Evolutionary conservation across 2,797 vertebrate species (phyloP).

Genomic region (Ctenopoma kingsleyae): DNA sequence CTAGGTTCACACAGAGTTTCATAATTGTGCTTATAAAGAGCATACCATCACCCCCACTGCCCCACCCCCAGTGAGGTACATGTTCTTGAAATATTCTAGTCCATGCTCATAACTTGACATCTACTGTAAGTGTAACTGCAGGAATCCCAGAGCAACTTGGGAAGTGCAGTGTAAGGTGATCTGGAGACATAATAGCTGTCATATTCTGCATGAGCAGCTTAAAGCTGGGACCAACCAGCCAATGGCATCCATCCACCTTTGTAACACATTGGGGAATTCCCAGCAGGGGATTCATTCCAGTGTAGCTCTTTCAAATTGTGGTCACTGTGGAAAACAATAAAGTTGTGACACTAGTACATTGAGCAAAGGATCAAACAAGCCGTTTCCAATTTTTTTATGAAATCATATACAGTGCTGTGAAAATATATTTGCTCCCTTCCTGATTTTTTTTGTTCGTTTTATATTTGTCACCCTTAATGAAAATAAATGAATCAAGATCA

Average conservation of each 20-base stretch:
- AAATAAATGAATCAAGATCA: no score
- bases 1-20: conserved; percentile 16
- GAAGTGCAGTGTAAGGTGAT: conserved; percentile 64
- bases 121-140: conserved; percentile 46
- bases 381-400: no score
- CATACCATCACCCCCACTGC: conserved; percentile 4
- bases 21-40: conserved; percentile 31
- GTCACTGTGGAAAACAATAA: conserved; percentile 38
- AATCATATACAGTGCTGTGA: no score
- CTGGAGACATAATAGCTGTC: conserved; percentile 55
- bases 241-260: conserved; percentile 47
- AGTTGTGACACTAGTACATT: conserved; percentile 6
- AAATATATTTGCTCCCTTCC: no score
- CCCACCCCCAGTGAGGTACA: conserved; percentile 11
- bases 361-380: neutral
- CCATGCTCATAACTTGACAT: conserved; percentile 42
- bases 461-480: no score
- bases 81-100: conserved; percentile 54
- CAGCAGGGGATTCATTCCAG: conserved; percentile 29
- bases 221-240: conserved; percentile 29
- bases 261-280: conserved; percentile 40
- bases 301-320: conserved; percentile 18
- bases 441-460: no score
- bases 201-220: conserved; percentile 35
- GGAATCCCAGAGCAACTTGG: conserved; percentile 54